phyloP scores from a whole-genome alignment of 1,140 invertebrate species.

The Habropoda laboriosa region DNA sequence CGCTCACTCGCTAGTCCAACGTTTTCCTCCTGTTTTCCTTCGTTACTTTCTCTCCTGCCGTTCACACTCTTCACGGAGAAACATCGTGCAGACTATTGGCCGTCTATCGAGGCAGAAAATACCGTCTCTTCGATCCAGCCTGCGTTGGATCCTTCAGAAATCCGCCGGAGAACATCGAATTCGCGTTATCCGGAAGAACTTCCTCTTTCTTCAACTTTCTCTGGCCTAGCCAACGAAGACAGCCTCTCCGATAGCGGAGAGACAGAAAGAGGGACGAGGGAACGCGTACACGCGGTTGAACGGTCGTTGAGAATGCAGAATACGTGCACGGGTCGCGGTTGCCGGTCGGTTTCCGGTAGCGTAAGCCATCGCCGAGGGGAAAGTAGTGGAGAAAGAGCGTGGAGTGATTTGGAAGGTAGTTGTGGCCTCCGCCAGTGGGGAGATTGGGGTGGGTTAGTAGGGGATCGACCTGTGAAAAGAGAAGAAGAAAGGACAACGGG shows the following conservation, averaged over 20 bases:
- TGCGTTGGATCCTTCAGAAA: conserved; percentile 7
- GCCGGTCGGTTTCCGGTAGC: conserved; percentile 34
- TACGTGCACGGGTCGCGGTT: conserved; percentile 22
- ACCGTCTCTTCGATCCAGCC: too few relatives aligned
- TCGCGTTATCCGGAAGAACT: conserved; percentile 45
- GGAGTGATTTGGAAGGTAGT: conserved; percentile 61
- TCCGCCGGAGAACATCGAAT: conserved; percentile 24
- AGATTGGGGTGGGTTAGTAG: background rate
- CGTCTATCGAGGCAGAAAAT: conserved; percentile 18
- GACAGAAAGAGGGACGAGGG: too few relatives aligned
- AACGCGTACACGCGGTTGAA: background rate
- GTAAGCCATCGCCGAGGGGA: conserved; percentile 28
- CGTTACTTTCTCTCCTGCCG: too few relatives aligned
- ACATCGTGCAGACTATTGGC: background rate
- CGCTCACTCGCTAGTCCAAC: background rate
- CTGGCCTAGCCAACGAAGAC: too few relatives aligned
- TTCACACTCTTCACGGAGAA: too few relatives aligned
- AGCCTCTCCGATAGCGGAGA: too few relatives aligned
- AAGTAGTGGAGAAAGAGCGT: conserved; percentile 28
- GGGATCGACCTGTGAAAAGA: background rate
- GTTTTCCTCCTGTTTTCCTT: background rate
- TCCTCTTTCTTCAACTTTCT: conserved; percentile 34
- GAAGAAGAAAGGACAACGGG: background rate
- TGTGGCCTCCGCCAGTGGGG: background rate
- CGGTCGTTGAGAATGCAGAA: background rate